A percentile compares a stretch with the other conserved stretches of the same genome.
Conservation (phyloP, 2,888 invertebrate species). For the Eumacrocentrus americanus region DNA sequence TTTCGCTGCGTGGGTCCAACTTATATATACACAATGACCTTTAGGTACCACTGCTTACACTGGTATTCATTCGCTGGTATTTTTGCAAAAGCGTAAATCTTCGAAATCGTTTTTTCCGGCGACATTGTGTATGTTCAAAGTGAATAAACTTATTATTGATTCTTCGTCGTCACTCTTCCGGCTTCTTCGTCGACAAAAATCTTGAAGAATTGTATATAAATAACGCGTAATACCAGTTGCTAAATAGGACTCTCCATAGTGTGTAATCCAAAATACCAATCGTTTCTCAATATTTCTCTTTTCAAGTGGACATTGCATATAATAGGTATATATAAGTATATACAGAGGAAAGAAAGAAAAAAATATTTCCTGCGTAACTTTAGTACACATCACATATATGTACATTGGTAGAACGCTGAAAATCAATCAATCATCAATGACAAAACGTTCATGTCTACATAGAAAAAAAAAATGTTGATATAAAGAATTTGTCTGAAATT, state of each 20-base stretch:
- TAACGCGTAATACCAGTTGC: constrained; percentile 2
- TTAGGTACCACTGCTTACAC: background rate
- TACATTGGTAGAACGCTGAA: background rate
- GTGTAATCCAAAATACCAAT: constrained; percentile 6
- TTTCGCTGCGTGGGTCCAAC: constrained; percentile 23
- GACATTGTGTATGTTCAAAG: constrained; percentile 7
- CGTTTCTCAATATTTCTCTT: background rate
- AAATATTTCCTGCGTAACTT: background rate
- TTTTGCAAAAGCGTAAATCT: constrained; percentile 17
- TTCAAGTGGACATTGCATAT: too few species aligned
- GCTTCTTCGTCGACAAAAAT: constrained; percentile 9
- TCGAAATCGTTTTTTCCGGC: constrained; percentile 7
- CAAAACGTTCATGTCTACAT: background rate
- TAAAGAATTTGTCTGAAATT: constrained; percentile 24
- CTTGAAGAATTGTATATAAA: constrained; percentile 5
- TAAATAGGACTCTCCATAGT: background rate
- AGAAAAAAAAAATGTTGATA: background rate
- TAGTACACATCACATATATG: too few species aligned
- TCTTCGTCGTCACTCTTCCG: constrained; percentile 18
- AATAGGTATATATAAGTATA: too few species aligned
- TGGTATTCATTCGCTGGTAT: constrained; percentile 17
- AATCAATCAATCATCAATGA: constrained; percentile 8
- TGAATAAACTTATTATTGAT: constrained; percentile 27
- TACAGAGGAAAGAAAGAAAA: background rate
- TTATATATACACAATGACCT: too few species aligned